Evolutionary conservation across 2,888 invertebrate species (phyloP).

Genomic region (Heliconius sara): DNA sequence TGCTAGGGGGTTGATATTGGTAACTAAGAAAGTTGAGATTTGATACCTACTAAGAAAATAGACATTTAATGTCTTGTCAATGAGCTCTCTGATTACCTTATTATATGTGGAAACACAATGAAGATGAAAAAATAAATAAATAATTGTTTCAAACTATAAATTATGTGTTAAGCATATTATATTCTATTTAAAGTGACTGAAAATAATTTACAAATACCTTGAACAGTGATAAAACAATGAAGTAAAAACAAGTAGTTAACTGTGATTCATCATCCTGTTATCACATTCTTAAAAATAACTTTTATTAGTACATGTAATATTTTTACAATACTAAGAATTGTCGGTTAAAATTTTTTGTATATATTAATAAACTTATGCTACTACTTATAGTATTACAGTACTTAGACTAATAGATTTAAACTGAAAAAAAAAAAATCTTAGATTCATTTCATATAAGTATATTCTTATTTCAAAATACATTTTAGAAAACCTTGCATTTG

Average conservation of each 20-base stretch:
- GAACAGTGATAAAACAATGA: background rate
- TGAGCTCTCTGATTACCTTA: too few species aligned
- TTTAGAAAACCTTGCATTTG: too few species aligned
- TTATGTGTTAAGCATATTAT: background rate
- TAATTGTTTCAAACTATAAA: background rate
- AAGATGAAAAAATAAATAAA: background rate
- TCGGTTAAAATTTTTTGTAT: background rate
- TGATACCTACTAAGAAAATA: too few species aligned
- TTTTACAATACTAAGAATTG: background rate
- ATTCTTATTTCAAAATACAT: too few species aligned
- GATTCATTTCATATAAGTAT: too few species aligned
- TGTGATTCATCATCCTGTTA: constrained; percentile 19
- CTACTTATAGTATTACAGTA: too few species aligned
- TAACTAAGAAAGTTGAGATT: too few species aligned
- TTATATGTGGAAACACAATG: too few species aligned
- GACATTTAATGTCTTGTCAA: too few species aligned
- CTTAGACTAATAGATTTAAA: background rate
- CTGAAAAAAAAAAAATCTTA: too few species aligned
- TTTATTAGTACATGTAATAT: background rate
- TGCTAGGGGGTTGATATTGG: too few species aligned
- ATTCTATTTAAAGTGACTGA: background rate
- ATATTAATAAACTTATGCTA: too few species aligned
- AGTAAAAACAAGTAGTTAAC: background rate
- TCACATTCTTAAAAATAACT: constrained; percentile 17
- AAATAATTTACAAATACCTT: background rate